Percentiles rank a stretch among this genome's conserved stretches.
Evolutionary conservation across 2,888 invertebrate species (phyloP).

Genomic region (Zhuqinia jingwanae): DNA sequence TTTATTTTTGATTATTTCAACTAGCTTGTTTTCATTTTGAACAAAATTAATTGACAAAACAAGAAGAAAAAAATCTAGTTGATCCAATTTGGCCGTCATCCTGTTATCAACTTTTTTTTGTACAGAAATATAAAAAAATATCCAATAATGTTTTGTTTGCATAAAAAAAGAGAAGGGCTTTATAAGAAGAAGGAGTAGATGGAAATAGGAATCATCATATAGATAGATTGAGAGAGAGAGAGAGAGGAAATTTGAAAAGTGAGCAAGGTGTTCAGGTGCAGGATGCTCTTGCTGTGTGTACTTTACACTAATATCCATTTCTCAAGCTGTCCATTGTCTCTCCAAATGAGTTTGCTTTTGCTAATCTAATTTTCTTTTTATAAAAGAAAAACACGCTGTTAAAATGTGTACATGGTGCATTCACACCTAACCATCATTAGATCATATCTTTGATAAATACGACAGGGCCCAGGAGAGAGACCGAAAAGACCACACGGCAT

Average conservation of each 20-base stretch:
- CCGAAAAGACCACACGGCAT: slow-evolving; percentile 11
- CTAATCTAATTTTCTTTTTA: slow-evolving; percentile 53
- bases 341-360: slow-evolving; percentile 51
- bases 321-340: slow-evolving; percentile 46
- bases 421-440: slow-evolving; percentile 63
- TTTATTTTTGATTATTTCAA: slow-evolving; percentile 17
- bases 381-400: slow-evolving; percentile 19
- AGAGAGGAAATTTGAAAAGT: slow-evolving; percentile 22
- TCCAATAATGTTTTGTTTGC: slow-evolving; percentile 8
- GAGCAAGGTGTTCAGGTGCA: slow-evolving; percentile 46
- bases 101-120: background rate
- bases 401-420: slow-evolving; percentile 34
- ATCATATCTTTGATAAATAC: slow-evolving; percentile 60
- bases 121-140: too few species aligned
- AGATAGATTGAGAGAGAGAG: background rate
- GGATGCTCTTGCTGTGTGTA: slow-evolving; percentile 18
- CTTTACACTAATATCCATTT: slow-evolving; percentile 19
- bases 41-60: background rate
- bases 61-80: too few species aligned
- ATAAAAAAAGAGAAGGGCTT: background rate
- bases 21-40: slow-evolving; percentile 6
- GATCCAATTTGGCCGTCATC: slow-evolving; percentile 15
- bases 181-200: too few species aligned
- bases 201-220: too few species aligned
- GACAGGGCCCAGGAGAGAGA: slow-evolving; percentile 36